These are phyloP conservation scores for Channa maculata DNA, from an alignment of 2,113 vertebrate species.

Conservation along the genomic window DNA sequence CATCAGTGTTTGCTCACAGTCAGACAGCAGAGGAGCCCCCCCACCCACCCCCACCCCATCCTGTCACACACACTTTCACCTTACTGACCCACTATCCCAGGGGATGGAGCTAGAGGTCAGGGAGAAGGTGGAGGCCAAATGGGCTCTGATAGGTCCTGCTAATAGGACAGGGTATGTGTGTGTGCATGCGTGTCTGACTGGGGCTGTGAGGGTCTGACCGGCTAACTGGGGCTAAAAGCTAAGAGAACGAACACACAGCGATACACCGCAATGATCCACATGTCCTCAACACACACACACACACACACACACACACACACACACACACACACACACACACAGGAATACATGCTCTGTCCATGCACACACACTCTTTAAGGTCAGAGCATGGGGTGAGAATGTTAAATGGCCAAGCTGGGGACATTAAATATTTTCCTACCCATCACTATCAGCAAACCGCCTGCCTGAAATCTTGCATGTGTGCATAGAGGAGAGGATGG, in stretches of 20 bases:
- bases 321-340: too few relatives aligned
- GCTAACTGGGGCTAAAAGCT: slow-evolving; percentile 79
- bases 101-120: slow-evolving; percentile 83
- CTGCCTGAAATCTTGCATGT: slow-evolving; percentile 64
- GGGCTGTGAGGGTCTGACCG: slow-evolving; percentile 43
- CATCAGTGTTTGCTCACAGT: slow-evolving; percentile 80
- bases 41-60: slow-evolving; percentile 21
- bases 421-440: slow-evolving; percentile 84
- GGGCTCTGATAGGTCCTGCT: slow-evolving; percentile 77
- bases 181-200: slow-evolving; percentile 32
- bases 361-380: slow-evolving; percentile 78
- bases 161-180: slow-evolving; percentile 70
- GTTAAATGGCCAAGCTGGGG: slow-evolving; percentile 75
- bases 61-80: slow-evolving; percentile 61
- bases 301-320: slow-evolving; percentile 33
- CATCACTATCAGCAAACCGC: slow-evolving; percentile 76
- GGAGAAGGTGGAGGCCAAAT: slow-evolving; percentile 88
- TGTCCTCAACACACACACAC: slow-evolving; percentile 32
- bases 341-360: slow-evolving; percentile 32
- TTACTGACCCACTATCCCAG: slow-evolving; percentile 68
- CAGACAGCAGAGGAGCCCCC: slow-evolving; percentile 67
- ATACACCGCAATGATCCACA: slow-evolving; percentile 43
- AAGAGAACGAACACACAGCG: slow-evolving; percentile 74
- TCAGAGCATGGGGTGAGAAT: slow-evolving; percentile 80
- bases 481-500: slow-evolving; percentile 1